A percentile compares a stretch with the other conserved stretches of the same genome.
Evolutionary conservation across 2,797 vertebrate species (phyloP).

Genomic region (Poecilia gillii): DNA sequence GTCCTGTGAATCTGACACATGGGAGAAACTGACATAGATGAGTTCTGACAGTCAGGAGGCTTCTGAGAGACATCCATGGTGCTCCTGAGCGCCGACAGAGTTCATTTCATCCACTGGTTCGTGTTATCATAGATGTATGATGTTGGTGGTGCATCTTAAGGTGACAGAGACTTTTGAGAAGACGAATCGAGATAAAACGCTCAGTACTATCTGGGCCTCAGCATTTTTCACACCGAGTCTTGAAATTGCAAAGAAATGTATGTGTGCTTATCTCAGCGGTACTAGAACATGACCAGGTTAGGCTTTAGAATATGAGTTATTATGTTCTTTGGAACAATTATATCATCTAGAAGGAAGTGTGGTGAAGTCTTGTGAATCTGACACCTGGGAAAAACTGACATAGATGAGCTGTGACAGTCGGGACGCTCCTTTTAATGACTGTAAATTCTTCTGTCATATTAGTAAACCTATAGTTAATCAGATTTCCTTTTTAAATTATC

Average conservation of each 20-base stretch:
- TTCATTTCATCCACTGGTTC: not conserved
- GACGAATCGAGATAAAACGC: not conserved
- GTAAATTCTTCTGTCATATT: not conserved
- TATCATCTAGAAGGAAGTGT: too few relatives aligned
- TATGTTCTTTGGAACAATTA: not conserved
- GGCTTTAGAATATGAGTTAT: not conserved
- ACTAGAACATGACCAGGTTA: not conserved
- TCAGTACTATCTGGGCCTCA: not conserved
- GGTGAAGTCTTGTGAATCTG: constrained; percentile 76
- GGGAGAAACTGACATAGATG: constrained; percentile 54
- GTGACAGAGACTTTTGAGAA: not conserved
- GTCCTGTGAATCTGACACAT: constrained; percentile 75
- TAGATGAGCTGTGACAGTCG: constrained; percentile 29
- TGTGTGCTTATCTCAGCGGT: not conserved
- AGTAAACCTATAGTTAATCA: not conserved
- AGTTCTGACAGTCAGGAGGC: constrained; percentile 42
- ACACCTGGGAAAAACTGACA: constrained; percentile 60
- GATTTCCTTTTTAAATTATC: too few relatives aligned
- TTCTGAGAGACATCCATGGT: constrained; percentile 14
- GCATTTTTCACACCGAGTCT: not conserved
- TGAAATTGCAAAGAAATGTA: not conserved
- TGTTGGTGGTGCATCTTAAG: not conserved
- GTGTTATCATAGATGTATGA: not conserved
- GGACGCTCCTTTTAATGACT: not conserved
- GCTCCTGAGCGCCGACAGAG: not conserved